These are phyloP conservation scores for Acanthoscelides obtectus DNA, from an alignment of 2,888 invertebrate genomes.

Conservation along the genomic window DNA sequence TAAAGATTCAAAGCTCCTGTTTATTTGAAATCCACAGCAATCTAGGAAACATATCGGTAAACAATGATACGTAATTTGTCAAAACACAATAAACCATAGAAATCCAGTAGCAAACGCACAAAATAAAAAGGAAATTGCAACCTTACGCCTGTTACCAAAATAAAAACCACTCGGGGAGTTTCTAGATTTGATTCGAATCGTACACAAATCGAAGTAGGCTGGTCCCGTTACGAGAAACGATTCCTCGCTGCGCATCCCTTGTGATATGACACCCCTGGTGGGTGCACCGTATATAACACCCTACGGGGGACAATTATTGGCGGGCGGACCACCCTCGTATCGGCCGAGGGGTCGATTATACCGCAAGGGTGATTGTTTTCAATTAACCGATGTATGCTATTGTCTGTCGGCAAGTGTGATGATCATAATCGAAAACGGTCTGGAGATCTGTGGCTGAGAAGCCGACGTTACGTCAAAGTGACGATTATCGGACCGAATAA, in stretches of 20 bases:
- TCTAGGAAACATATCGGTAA: background rate
- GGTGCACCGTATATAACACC: slow-evolving; percentile 11
- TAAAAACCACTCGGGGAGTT: background rate
- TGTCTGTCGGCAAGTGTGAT: background rate
- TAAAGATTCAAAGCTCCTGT: too few species aligned
- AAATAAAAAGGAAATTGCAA: background rate
- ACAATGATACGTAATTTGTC: background rate
- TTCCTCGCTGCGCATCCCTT: background rate
- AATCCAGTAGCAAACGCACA: background rate
- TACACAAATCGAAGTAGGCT: background rate
- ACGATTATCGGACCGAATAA: background rate
- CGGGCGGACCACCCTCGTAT: slow-evolving; percentile 8
- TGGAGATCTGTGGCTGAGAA: background rate
- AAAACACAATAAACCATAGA: background rate
- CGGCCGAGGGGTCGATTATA: background rate
- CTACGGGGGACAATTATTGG: slow-evolving; percentile 14
- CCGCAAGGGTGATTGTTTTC: background rate
- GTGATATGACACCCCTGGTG: background rate
- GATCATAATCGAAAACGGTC: background rate
- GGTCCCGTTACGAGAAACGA: background rate
- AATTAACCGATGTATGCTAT: background rate
- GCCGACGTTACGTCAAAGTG: background rate
- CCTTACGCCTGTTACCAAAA: background rate
- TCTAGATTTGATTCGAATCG: background rate
- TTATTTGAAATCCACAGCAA: too few species aligned